Evolutionary conservation across 2,888 invertebrate genomes (phyloP).

Genomic region (Tortricodes alternella): DNA sequence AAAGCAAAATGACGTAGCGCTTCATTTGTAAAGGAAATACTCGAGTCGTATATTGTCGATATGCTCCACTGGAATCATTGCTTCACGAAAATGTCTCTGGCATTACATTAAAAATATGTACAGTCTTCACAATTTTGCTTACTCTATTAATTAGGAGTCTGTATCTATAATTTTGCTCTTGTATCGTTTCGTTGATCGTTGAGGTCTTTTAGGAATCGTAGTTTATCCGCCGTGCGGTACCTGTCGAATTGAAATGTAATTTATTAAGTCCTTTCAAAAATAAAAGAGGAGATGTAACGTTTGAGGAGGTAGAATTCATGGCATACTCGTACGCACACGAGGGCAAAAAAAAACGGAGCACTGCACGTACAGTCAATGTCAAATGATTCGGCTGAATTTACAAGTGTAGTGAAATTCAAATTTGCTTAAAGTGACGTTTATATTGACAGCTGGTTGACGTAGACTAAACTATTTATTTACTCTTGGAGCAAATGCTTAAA

Average conservation of each 20-base stretch:
- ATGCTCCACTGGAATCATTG: constrained; percentile 73
- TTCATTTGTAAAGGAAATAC: constrained; percentile 31
- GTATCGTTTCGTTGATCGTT: constrained; percentile 62
- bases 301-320: no score
- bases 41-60: constrained; percentile 68
- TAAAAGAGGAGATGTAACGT: no score
- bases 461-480: no score
- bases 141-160: constrained; percentile 35
- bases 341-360: no score
- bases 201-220: constrained; percentile 53
- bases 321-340: no score
- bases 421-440: no score
- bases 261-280: not conserved
- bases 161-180: constrained; percentile 61
- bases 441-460: no score
- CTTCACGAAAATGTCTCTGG: constrained; percentile 50
- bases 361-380: no score
- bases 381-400: no score
- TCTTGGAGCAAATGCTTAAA: no score
- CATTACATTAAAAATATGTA: constrained; percentile 64
- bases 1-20: constrained; percentile 11
- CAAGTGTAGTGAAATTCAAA: no score
- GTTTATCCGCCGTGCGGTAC: constrained; percentile 55
- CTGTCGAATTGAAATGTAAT: constrained; percentile 46
- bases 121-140: constrained; percentile 71